Evolutionary conservation across 1,140 invertebrate species (phyloP).

Genomic region (Agrypnia vestita): DNA sequence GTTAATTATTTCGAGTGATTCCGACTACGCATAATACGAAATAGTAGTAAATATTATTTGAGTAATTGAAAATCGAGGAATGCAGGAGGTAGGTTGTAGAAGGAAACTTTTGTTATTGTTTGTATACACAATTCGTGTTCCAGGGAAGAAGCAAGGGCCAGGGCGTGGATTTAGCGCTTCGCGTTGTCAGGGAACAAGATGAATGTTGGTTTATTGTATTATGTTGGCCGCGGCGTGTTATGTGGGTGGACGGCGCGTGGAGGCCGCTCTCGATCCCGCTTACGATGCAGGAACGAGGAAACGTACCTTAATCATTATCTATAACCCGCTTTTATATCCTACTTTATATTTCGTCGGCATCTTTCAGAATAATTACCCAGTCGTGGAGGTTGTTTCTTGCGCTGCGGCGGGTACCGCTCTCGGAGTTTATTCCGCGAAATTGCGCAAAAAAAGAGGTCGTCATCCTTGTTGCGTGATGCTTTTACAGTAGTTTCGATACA

Average conservation of each 20-base stretch:
- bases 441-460: no score
- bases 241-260: slow-evolving; percentile 14
- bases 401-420: not conserved
- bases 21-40: no score
- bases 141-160: not conserved
- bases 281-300: slow-evolving; percentile 11
- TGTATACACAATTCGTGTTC: no score
- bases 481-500: no score
- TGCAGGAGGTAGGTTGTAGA: no score
- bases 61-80: no score
- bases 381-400: not conserved
- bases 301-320: slow-evolving; percentile 16
- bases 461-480: no score
- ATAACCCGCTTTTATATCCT: not conserved
- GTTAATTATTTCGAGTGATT: no score
- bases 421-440: no score
- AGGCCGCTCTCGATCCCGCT: not conserved
- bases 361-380: no score
- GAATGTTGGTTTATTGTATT: slow-evolving; percentile 35
- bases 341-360: not conserved
- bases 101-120: no score
- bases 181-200: slow-evolving; percentile 19
- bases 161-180: slow-evolving; percentile 40
- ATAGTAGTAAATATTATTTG: no score
- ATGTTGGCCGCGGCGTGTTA: not conserved